Base-by-base conservation (phyloP, 2,888 invertebrate genomes). In the Trimorus sp. region DNA sequence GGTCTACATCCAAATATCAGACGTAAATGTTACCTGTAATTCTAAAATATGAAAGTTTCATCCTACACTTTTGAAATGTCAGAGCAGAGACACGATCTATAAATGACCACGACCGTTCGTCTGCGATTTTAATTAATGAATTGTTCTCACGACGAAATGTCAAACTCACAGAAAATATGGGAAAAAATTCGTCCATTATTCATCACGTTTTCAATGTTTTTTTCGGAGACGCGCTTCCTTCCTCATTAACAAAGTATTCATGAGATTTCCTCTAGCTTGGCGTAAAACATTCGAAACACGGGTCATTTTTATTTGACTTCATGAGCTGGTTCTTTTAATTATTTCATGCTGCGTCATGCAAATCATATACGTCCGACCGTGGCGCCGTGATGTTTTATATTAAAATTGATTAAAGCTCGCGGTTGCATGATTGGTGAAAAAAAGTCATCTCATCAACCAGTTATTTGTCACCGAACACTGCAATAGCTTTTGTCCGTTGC, bases 231-330 rank as follows among this genome's bases (percentile, higher is more conserved):
- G 38, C 62, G 53, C 62, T 73, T 73, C 37, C 56, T 73, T 73
- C 56, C 54, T 73, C 73, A 73, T 73, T 73, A 73, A 54, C 54
- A 63, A 62, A 63, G 62, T 71, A 73, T 73, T 56, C 73, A 56
- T 63, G 62, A 73, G 53, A 54, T 73, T 73, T 73, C 15, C 63
- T 62, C 16, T 63, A 73, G 56, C 53, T 14, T 56, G 16, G 38
- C 15, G 73, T 73, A 56, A 73, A 73, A 73, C 45, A 73, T 73
- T 73, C 60, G 62, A 73, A 73, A 73, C 73, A 48, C 54, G 51
- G 48, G 73, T 73, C 54, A 73, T 54, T 73, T 71, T 73, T 73
- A 38, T 63, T 73, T 73, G 42, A 73, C 62, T 63, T 62, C 38
- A 45, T 54, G 48, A 56, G 16, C 49, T 26, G 62, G 51, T 54